Base-by-base conservation (phyloP, 2,797 vertebrate genomes). In the Cyprinella venusta region DNA sequence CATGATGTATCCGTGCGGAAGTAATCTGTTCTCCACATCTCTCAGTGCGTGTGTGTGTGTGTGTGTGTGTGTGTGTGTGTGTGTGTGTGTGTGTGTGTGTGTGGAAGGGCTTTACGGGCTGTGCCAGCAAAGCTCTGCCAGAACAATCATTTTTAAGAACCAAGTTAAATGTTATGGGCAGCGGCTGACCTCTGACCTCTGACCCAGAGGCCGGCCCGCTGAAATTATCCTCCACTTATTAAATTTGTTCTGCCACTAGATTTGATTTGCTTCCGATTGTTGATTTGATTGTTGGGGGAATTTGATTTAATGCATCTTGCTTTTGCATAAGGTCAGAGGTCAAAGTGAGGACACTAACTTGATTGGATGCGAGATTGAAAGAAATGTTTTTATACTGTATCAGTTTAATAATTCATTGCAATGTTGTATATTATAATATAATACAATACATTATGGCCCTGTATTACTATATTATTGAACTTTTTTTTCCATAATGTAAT, bases 251-350 rank as follows among this genome's bases (percentile, higher is more conserved):
- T 40, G 8, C 2, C 63, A 18, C 54, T 79, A 26, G 48, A 69
- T 69, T 69, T 9, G 3, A 24, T 79, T 68, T 36, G 21, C 45
- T n/a, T 67, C 8, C 26, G 33, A n/a, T 16, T 1, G 12, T 2
- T 4, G 42, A 45, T 45, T 45, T 45, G 42, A 45, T 45, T 45
- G 42, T 21, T 36, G 8, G 3, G 5, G 19, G 6, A 38, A n/a
- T 40, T 40, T n/a, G 8, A 56, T 69, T 68, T 8, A 24, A 40
- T 8, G 61, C 8, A 5, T 42, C 54, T 61, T 21, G 2, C 26
- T 67, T 69, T 52, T 24, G 48, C 65, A 26, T 19, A 19, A 79
- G 45, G 63, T 78, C 76, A 78, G 12, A 65, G 61, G 76, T 68
- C 76, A 79, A 38, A 68, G 30, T 24, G 30, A 52, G 45, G 63